A percentile compares a stretch with the other conserved stretches of the same genome.
Conservation (phyloP, 2,113 vertebrate species). For the Hiodon alosoides region DNA sequence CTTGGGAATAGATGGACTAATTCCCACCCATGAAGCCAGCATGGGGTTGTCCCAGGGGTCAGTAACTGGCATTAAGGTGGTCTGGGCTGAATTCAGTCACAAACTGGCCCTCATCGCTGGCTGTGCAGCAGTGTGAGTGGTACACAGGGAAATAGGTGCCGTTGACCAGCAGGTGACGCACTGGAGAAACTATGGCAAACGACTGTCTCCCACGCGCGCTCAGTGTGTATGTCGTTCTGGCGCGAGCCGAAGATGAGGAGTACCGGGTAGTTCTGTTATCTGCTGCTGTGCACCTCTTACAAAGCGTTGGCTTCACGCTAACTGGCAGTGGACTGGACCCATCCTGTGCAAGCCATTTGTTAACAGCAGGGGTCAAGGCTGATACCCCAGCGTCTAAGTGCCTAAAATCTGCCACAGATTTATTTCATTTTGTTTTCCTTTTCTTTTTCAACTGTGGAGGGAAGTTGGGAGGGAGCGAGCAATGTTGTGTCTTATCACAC, state of each 20-base stretch:
- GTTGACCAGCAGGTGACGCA: no score
- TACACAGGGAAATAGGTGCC: no score
- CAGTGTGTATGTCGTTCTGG: no score
- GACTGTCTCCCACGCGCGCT: no score
- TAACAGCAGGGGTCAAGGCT: not conserved
- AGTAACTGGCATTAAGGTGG: not conserved
- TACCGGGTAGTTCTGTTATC: not conserved
- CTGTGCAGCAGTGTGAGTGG: no score
- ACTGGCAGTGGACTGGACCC: not conserved
- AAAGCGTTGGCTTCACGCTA: not conserved
- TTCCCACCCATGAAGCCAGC: no score
- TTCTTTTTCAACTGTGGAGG: constrained; percentile 32
- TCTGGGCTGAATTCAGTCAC: no score
- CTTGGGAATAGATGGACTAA: no score
- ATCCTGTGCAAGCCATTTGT: not conserved
- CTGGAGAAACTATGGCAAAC: no score
- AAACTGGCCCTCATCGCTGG: no score
- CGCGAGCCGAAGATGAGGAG: no score
- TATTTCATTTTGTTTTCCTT: constrained; percentile 3
- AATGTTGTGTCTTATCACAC: constrained; percentile 39
- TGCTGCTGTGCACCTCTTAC: not conserved
- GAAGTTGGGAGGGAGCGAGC: not conserved
- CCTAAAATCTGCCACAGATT: constrained; percentile 12
- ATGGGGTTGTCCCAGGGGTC: not conserved
- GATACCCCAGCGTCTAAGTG: constrained; percentile 10